phyloP scores from a whole-genome alignment of 37 sponge, comb jelly and placozoan genomes.

The Ianthella basta region DNA sequence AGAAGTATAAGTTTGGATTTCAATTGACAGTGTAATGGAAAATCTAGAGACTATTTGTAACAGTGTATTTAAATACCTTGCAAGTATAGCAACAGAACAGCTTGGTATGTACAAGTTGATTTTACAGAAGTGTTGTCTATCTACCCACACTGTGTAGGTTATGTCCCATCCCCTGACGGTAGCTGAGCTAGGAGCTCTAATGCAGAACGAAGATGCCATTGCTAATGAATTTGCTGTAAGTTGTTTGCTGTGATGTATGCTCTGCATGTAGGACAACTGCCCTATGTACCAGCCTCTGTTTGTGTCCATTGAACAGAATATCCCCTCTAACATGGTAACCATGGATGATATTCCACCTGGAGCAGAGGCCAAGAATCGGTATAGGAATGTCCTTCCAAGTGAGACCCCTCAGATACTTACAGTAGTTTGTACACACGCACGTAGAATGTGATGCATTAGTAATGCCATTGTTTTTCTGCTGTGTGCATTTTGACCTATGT shows the following conservation, averaged over 20 bases:
- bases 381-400: conserved; percentile 86
- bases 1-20: too few relatives aligned
- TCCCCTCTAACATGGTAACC: conserved; percentile 62
- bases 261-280: too few relatives aligned
- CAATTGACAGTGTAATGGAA: too few relatives aligned
- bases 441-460: too few relatives aligned
- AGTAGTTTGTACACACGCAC: too few relatives aligned
- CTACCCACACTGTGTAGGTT: not conserved
- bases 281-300: too few relatives aligned
- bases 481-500: too few relatives aligned
- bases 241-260: not conserved
- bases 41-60: too few relatives aligned
- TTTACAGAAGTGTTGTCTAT: not conserved
- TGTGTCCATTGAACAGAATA: conserved; percentile 42
- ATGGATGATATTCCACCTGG: conserved; percentile 74
- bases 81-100: too few relatives aligned
- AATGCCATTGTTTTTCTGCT: too few relatives aligned
- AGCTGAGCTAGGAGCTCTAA: conserved; percentile 39
- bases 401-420: too few relatives aligned
- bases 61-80: too few relatives aligned
- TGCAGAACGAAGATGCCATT: conserved; percentile 32
- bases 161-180: conserved; percentile 48
- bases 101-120: not conserved
- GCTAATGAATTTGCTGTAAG: conserved; percentile 52
- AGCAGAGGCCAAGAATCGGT: conserved; percentile 86